Evolutionary conservation across 2,113 vertebrate genomes (phyloP).

Genomic region (Aegotheles bennettii): DNA sequence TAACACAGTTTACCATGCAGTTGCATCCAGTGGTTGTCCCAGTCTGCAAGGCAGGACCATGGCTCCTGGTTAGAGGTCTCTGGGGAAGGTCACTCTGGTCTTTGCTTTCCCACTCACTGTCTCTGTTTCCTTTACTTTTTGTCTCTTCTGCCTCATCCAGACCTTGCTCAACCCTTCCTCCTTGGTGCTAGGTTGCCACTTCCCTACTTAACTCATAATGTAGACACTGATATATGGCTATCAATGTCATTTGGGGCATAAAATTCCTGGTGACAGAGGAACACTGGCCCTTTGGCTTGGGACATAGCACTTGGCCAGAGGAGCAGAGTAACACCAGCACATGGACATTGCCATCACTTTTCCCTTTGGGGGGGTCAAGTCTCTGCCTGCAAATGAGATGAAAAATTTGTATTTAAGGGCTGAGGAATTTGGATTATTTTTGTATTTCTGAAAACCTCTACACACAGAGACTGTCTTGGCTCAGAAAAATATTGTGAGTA

Average conservation of each 20-base stretch:
- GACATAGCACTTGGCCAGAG: not conserved
- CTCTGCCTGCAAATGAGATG: not conserved
- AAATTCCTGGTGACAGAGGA: not conserved
- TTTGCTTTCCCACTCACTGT: not conserved
- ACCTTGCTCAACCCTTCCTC: not conserved
- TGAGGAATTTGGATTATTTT: not conserved
- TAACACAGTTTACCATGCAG: not conserved
- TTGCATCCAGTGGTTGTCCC: not conserved
- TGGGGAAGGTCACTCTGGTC: not conserved
- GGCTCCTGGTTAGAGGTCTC: accelerated
- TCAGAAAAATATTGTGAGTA: not conserved
- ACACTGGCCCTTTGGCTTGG: not conserved
- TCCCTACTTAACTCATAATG: not conserved
- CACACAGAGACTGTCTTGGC: too few relatives aligned
- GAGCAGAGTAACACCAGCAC: not conserved
- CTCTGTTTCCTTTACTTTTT: not conserved
- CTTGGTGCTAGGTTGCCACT: not conserved
- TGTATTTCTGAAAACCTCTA: not conserved
- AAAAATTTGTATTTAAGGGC: not conserved
- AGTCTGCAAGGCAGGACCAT: not conserved
- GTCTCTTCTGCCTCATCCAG: not conserved
- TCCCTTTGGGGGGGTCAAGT: not conserved
- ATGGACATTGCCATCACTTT: accelerated
- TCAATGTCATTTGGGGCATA: not conserved
- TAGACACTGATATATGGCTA: not conserved